phyloP scores from a whole-genome alignment of 35 echinoderm and acorn worm genomes.

The Ophiothrix spiculata region DNA sequence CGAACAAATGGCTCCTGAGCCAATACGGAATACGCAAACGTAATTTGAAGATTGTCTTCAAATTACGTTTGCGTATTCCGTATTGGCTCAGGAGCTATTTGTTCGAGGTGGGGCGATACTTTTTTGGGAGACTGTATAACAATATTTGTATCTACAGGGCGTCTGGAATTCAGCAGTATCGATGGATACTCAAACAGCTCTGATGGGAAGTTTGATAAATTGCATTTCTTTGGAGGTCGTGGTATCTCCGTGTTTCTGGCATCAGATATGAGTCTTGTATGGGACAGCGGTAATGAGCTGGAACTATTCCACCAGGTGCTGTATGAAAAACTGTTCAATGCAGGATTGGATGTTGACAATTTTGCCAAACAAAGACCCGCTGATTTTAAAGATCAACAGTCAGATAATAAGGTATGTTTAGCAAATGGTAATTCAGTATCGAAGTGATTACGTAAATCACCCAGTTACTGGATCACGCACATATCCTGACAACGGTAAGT shows the following conservation, averaged over 20 bases:
- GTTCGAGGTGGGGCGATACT: too few species aligned
- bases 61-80: too few species aligned
- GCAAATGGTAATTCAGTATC: too few species aligned
- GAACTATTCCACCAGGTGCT: background rate
- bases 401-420: background rate
- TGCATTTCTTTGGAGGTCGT: background rate
- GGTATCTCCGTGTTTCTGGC: background rate
- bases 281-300: background rate
- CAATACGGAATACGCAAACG: too few species aligned
- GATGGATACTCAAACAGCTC: background rate
- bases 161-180: background rate
- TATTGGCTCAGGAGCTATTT: too few species aligned
- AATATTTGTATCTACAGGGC: background rate
- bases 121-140: too few species aligned
- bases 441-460: too few species aligned
- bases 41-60: too few species aligned
- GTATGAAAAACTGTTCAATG: background rate
- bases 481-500: too few species aligned
- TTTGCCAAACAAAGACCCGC: background rate
- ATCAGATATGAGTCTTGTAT: background rate
- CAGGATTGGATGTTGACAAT: background rate
- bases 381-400: background rate
- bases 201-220: background rate
- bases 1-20: too few species aligned
- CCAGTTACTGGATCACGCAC: too few species aligned